Evolutionary conservation across 2,888 invertebrate genomes (phyloP).

Genomic region (Dolichopus griseipennis): DNA sequence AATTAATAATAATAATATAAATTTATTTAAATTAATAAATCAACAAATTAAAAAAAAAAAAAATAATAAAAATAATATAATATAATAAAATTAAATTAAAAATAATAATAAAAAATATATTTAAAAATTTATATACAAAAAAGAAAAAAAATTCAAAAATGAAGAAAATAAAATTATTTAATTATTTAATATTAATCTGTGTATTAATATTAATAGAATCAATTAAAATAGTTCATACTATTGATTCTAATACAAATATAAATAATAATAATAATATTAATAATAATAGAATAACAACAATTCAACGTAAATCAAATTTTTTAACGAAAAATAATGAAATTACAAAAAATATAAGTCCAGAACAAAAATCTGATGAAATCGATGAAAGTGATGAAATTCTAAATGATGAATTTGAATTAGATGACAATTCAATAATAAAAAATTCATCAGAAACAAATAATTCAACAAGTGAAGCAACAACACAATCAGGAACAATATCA

Average conservation of each 20-base stretch:
- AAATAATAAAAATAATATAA: background rate
- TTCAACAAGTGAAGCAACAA: background rate
- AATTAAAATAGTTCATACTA: background rate
- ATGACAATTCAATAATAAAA: too few species aligned
- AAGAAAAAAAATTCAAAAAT: background rate
- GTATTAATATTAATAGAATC: background rate
- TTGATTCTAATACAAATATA: background rate
- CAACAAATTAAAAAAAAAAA: background rate
- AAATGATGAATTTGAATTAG: background rate
- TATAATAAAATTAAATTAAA: background rate
- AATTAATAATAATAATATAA: background rate
- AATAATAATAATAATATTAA: background rate
- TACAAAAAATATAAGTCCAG: background rate
- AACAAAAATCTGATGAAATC: background rate
- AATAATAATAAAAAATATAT: background rate
- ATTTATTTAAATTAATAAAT: background rate
- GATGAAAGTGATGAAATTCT: background rate
- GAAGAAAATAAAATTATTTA: background rate
- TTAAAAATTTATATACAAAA: background rate
- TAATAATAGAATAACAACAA: background rate
- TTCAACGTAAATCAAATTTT: background rate
- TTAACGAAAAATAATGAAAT: background rate
- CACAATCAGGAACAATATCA: too few species aligned
- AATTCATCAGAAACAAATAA: too few species aligned
- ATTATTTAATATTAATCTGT: background rate